Evolutionary conservation across 2,888 invertebrate species (phyloP).

Genomic region (Neoascia interrupta): DNA sequence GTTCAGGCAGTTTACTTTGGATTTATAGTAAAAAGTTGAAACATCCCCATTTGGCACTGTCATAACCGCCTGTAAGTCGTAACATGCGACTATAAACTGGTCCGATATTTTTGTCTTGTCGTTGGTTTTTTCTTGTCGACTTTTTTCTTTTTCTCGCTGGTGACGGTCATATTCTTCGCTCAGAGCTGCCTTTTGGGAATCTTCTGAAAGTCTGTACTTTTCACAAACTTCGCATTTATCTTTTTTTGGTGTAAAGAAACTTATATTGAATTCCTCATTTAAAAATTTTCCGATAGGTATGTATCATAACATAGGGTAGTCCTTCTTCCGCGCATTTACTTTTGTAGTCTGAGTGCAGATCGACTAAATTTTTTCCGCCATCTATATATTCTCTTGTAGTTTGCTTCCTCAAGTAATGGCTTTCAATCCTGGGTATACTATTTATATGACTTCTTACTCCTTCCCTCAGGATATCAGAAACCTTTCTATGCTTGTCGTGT

Average conservation of each 20-base stretch:
- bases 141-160: no score
- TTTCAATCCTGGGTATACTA: not conserved
- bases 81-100: no score
- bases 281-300: constrained; percentile 51
- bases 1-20: no score
- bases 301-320: not conserved
- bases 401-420: no score
- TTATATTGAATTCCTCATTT: constrained; percentile 60
- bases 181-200: no score
- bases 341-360: not conserved
- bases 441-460: not conserved
- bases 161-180: no score
- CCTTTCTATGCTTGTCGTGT: not conserved
- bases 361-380: not conserved
- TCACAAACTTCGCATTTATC: constrained; percentile 53
- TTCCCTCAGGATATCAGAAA: not conserved
- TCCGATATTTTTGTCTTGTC: no score
- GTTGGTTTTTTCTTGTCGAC: no score
- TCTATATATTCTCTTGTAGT: constrained; percentile 4
- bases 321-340: not conserved
- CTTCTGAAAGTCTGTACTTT: no score
- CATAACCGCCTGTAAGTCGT: no score
- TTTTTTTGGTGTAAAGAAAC: constrained; percentile 61
- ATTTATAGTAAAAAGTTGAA: no score
- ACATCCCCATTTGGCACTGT: no score